A percentile compares a stretch with the other conserved stretches of the same genome.
These are phyloP conservation scores for Eptesicus fuscus DNA, from an alignment of 2,113 vertebrate genomes.

Conservation along the genomic window DNA sequence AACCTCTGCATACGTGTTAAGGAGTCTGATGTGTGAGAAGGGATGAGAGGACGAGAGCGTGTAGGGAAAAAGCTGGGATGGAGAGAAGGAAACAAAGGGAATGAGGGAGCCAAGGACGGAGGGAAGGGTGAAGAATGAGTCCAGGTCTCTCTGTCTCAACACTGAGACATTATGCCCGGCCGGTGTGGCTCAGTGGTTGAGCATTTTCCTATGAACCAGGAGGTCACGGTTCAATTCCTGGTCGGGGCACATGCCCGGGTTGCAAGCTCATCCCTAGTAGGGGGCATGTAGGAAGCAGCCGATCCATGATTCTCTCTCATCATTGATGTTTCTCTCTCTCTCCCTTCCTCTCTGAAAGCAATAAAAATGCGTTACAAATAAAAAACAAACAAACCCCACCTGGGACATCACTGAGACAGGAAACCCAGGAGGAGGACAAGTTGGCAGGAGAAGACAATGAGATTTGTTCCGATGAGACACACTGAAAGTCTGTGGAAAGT, in stretches of 20 bases:
- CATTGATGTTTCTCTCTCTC: too few species aligned
- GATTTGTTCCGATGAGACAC: background rate
- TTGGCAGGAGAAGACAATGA: background rate
- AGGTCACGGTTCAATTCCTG: too few species aligned
- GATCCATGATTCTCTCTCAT: too few species aligned
- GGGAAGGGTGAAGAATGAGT: background rate
- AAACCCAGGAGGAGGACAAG: background rate
- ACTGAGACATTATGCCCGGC: background rate
- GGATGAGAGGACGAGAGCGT: background rate
- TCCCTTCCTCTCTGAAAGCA: too few species aligned
- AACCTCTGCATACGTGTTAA: background rate
- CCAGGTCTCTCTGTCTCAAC: background rate
- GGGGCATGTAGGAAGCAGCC: too few species aligned
- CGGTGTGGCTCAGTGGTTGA: too few species aligned
- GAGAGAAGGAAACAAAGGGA: background rate
- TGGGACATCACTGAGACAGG: background rate
- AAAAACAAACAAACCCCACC: too few species aligned
- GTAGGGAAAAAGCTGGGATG: background rate
- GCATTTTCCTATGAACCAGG: too few species aligned
- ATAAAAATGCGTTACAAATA: too few species aligned
- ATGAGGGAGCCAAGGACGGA: too few species aligned
- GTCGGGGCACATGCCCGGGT: too few species aligned
- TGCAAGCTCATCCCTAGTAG: too few species aligned
- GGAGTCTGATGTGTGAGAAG: background rate
- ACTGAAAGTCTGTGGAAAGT: background rate